A percentile compares a stretch with the other conserved stretches of the same genome.
Evolutionary conservation across 1,140 invertebrate genomes (phyloP).

Genomic region (Dinoponera quadriceps): DNA sequence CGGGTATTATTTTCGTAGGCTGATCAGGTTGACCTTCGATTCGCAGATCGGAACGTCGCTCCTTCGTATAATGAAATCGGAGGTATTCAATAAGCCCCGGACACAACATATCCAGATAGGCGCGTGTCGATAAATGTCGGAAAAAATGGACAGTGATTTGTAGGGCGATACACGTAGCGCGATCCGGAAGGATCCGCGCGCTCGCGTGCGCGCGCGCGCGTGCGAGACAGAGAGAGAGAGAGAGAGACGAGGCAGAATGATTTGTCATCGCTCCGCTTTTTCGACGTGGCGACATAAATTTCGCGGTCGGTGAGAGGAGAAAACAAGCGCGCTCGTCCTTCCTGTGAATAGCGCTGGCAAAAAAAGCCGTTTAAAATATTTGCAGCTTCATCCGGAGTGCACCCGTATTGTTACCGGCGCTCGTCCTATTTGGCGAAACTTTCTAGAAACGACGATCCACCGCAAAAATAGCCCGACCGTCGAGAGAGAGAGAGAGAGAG

Average conservation of each 20-base stretch:
- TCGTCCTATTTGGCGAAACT: neutral
- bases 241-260: slow-evolving; percentile 17
- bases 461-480: neutral
- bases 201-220: too few relatives aligned
- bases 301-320: slow-evolving; percentile 2
- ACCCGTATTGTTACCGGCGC: neutral
- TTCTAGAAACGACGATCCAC: neutral
- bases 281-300: slow-evolving; percentile 57
- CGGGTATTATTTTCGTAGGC: too few relatives aligned
- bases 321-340: slow-evolving; percentile 19
- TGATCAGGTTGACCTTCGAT: too few relatives aligned
- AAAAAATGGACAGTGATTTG: slow-evolving; percentile 41
- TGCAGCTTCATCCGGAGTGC: slow-evolving; percentile 1
- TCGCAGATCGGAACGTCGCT: too few relatives aligned
- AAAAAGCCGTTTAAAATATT: slow-evolving; percentile 47
- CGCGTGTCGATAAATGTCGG: neutral
- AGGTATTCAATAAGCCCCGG: neutral
- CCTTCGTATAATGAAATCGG: neutral
- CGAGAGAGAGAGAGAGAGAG: too few relatives aligned
- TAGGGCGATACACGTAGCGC: slow-evolving; percentile 1
- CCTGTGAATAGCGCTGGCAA: slow-evolving; percentile 9
- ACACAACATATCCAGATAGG: slow-evolving; percentile 14
- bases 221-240: neutral
- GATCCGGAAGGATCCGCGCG: slow-evolving; percentile 11
- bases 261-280: slow-evolving; percentile 60